Evolutionary conservation across 2,888 invertebrate genomes (phyloP), one percentile per base, ranked within the genome.

Genomic region (Euclidia mi): DNA sequence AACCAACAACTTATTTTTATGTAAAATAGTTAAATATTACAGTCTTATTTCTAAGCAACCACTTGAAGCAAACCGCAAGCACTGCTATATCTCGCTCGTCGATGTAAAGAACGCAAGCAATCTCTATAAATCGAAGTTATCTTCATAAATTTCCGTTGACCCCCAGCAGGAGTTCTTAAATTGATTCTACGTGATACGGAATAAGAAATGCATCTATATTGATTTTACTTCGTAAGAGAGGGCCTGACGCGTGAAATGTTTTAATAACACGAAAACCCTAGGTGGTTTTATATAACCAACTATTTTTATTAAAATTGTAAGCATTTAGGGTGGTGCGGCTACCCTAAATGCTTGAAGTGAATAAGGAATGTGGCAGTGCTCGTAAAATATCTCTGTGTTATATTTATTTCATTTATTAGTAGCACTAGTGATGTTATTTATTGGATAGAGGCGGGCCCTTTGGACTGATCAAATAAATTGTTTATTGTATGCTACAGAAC

Each of bases 101-200:
- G 45, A 51, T 71, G 77, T 76, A 78, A 78, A 79, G 78, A 82
- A 86, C 79, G 78, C 77, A 76, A 81, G 83, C 82, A 82, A 85
- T 86, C 81, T 82, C 82, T 79, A 88, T 91, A 89, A 91, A 91
- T 90, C 83, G 83, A 83, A 81, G 84, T 82, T 89, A 86, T 87
- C 83, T 85, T 85, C 86, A 88, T 92, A 91, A 90, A 90, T 90
- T 90, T 87, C 84, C 82, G 79, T 89, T 89, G 88, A 90, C 87
- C 89, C 91, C 79, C 90, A 82, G 88, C 89, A 87, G 85, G 89
- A 90, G 90, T 85, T 89, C 89, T 86, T 83, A 91, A 92, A 92
- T 92, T 91, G 91, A 88, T 90, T 89, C 83, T 88, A 89, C 91
- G 91, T 91, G 90, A 88, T 88, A 82, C 80, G 84, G 85, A 85